phyloP scores from a whole-genome alignment of 1,140 invertebrate species.

The Piezodorus guildinii region DNA sequence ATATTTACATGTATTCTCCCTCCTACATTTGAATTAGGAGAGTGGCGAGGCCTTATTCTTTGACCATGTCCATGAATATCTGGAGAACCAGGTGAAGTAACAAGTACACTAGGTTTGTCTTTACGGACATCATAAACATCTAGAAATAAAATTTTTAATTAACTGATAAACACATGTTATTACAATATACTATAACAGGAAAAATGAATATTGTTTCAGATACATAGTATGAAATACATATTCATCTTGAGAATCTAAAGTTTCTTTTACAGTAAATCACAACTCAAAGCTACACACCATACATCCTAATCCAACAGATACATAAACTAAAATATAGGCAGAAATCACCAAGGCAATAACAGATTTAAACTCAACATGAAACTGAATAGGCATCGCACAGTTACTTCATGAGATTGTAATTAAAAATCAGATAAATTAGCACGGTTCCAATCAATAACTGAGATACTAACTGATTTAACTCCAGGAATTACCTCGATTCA shows the following conservation, averaged over 20 bases:
- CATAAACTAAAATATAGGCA: too few species aligned
- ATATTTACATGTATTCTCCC: constrained; percentile 40
- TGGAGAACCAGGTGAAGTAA: constrained; percentile 77
- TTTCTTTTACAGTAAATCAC: neutral
- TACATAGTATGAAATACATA: neutral
- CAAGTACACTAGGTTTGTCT: constrained; percentile 69
- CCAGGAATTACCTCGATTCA: too few species aligned
- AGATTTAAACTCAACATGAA: too few species aligned
- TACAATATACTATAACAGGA: neutral
- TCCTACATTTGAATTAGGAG: constrained; percentile 34
- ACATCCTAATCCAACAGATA: too few species aligned
- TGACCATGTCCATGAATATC: constrained; percentile 46
- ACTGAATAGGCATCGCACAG: too few species aligned
- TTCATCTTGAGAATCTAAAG: neutral
- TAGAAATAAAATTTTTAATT: constrained; percentile 31
- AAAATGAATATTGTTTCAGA: neutral
- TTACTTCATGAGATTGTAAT: too few species aligned
- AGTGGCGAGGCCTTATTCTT: constrained; percentile 33
- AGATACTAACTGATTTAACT: too few species aligned
- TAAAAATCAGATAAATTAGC: too few species aligned
- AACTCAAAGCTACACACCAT: too few species aligned
- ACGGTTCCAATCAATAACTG: too few species aligned
- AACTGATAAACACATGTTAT: too few species aligned
- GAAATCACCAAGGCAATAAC: too few species aligned
- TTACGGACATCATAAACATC: constrained; percentile 51